phyloP scores from a whole-genome alignment of 1,140 invertebrate genomes.

The Plectrocnemia conspersa region DNA sequence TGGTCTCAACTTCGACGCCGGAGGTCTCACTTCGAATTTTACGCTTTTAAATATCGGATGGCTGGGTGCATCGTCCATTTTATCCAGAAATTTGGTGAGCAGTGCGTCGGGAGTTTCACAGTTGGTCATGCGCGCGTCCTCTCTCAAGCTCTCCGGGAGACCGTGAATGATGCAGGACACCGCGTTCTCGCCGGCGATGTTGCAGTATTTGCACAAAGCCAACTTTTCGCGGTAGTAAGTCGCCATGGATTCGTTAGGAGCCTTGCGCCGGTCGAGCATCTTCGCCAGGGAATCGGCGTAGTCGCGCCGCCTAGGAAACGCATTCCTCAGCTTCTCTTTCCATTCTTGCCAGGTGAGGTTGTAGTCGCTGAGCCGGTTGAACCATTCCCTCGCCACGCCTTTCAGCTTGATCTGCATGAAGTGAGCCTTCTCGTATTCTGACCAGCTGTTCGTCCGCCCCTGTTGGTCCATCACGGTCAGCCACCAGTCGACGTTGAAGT shows the following conservation, averaged over 20 bases:
- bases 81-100: slow-evolving; percentile 36
- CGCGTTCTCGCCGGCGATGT: slow-evolving; percentile 35
- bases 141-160: slow-evolving; percentile 35
- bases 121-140: slow-evolving; percentile 38
- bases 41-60: no score
- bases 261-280: slow-evolving; percentile 36
- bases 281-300: slow-evolving; percentile 34
- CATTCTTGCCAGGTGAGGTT: slow-evolving; percentile 34
- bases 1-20: no score
- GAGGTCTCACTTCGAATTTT: no score
- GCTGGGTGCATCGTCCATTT: no score
- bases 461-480: slow-evolving; percentile 36
- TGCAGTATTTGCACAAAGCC: slow-evolving; percentile 38
- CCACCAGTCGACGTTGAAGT: slow-evolving; percentile 31
- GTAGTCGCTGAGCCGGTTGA: slow-evolving; percentile 35
- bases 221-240: slow-evolving; percentile 39
- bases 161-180: slow-evolving; percentile 41
- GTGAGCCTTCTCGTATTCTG: slow-evolving; percentile 29
- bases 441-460: slow-evolving; percentile 35
- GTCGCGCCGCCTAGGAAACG: slow-evolving; percentile 34
- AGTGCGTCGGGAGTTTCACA: slow-evolving; percentile 35
- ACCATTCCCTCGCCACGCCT: slow-evolving; percentile 37
- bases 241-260: slow-evolving; percentile 36
- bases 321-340: slow-evolving; percentile 33
- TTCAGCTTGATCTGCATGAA: slow-evolving; percentile 36